Conservation (phyloP, 2,888 invertebrate species). For the Hypolimnas misippus region DNA sequence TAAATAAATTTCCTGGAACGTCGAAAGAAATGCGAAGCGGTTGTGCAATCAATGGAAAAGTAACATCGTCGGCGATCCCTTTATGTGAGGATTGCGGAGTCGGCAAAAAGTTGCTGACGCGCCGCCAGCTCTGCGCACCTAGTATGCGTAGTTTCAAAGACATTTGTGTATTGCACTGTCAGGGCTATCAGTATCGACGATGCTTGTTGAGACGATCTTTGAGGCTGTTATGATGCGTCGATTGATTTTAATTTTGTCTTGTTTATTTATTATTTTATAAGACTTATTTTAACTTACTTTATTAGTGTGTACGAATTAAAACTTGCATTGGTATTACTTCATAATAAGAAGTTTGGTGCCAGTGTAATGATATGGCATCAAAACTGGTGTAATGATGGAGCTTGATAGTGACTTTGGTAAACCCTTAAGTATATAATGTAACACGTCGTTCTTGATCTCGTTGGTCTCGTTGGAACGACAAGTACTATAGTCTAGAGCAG, state of each 20-base stretch:
- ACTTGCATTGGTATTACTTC: no score
- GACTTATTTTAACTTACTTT: no score
- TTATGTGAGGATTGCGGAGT: constrained; percentile 30
- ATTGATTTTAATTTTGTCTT: background rate
- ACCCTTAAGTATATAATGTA: no score
- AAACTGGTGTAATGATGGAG: no score
- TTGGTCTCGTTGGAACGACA: no score
- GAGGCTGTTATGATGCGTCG: background rate
- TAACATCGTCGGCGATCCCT: constrained; percentile 36
- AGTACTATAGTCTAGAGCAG: no score
- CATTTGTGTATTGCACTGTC: constrained; percentile 22
- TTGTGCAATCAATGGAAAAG: constrained; percentile 39
- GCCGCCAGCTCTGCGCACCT: constrained; percentile 22
- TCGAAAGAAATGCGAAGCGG: constrained; percentile 34
- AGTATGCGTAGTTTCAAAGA: constrained; percentile 28
- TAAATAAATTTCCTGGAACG: constrained; percentile 23
- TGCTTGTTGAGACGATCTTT: background rate
- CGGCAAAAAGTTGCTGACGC: constrained; percentile 40
- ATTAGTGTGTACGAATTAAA: no score
- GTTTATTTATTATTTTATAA: background rate
- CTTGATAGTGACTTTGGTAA: no score
- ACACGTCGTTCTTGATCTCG: no score
- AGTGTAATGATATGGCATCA: no score
- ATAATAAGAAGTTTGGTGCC: no score
- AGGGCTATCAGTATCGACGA: constrained; percentile 2